Conservation (phyloP, 2,888 invertebrate species). For the Teleogryllus oceanicus region DNA sequence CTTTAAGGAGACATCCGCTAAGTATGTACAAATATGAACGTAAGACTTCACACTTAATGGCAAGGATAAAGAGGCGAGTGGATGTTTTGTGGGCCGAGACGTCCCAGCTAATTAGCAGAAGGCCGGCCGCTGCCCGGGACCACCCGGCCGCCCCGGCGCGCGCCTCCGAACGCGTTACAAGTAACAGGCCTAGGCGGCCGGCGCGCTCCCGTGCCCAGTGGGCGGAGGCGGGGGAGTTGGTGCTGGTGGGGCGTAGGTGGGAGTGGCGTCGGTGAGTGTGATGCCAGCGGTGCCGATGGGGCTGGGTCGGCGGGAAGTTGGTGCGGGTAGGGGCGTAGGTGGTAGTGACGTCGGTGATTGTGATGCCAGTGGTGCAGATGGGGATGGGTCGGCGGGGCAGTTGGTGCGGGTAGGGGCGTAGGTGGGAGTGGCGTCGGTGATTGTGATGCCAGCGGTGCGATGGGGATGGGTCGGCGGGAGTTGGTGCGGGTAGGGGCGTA, state of each 20-base stretch:
- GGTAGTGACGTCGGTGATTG: neutral
- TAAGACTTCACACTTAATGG: constrained; percentile 18
- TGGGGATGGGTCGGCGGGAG: too few relatives aligned
- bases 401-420: too few relatives aligned
- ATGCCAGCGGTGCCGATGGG: neutral
- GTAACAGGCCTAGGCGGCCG: too few relatives aligned
- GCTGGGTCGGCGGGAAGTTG: too few relatives aligned
- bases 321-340: too few relatives aligned
- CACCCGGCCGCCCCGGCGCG: neutral
- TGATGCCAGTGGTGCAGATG: neutral
- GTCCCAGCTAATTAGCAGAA: constrained; percentile 11
- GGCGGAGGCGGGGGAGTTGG: neutral
- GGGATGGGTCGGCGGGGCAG: too few relatives aligned
- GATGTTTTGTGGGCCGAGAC: constrained; percentile 4
- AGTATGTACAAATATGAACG: constrained; percentile 18
- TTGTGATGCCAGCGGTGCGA: too few relatives aligned
- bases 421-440: too few relatives aligned
- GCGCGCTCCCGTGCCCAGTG: neutral
- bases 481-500: too few relatives aligned
- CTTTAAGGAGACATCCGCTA: constrained; percentile 18
- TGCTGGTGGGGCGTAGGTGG: neutral
- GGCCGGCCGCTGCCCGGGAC: neutral
- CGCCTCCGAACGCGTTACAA: neutral
- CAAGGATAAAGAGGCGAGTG: constrained; percentile 18
- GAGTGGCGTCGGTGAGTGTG: neutral